Conservation (phyloP, 2,888 invertebrate genomes). For the Xestia ashworthii region DNA sequence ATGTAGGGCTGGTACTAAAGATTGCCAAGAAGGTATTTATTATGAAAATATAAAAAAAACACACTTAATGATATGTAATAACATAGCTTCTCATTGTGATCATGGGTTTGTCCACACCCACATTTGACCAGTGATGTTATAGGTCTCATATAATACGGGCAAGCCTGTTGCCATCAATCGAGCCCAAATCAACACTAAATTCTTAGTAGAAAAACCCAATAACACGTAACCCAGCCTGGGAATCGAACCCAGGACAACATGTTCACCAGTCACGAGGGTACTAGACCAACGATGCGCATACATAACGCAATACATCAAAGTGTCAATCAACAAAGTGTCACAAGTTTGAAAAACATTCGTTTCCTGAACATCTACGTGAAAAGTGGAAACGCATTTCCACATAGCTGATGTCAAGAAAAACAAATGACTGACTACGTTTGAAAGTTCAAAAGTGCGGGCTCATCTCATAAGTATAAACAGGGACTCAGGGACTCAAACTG, state of each 20-base stretch:
- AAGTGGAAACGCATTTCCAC: conserved; percentile 42
- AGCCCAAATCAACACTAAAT: not conserved
- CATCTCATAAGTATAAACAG: conserved; percentile 1
- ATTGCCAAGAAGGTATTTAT: not conserved
- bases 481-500: too few species aligned
- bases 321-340: not conserved
- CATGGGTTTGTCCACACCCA: not conserved
- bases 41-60: too few species aligned
- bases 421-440: conserved; percentile 39
- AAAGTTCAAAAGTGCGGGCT: conserved; percentile 20
- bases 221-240: not conserved
- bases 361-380: conserved; percentile 16
- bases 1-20: not conserved
- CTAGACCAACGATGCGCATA: not conserved
- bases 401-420: conserved; percentile 46
- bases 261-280: not conserved
- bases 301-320: not conserved
- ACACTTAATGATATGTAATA: too few species aligned
- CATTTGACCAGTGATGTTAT: not conserved
- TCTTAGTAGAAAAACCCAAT: not conserved
- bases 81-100: not conserved
- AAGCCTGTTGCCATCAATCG: not conserved
- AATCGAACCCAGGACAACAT: not conserved
- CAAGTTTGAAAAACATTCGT: conserved; percentile 22
- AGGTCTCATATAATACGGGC: not conserved